These are phyloP conservation scores for Rousettus leschenaultii DNA, from an alignment of 2,113 vertebrate genomes.

Conservation along the genomic window DNA sequence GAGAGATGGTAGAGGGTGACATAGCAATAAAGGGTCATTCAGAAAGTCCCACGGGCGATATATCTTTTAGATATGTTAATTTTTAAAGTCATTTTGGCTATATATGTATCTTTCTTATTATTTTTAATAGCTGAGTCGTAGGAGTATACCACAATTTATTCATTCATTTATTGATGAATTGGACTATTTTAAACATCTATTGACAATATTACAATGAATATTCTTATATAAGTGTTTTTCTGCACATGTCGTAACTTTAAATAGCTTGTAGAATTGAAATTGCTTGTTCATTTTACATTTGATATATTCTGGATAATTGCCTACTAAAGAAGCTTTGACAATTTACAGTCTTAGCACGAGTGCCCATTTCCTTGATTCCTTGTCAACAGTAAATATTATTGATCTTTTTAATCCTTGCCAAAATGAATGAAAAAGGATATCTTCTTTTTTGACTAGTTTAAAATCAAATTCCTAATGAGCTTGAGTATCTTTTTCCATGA, in stretches of 20 bases:
- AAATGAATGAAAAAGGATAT: neutral
- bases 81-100: too few species aligned
- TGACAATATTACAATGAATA: neutral
- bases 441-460: neutral
- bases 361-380: neutral
- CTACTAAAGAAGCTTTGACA: neutral
- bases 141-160: neutral
- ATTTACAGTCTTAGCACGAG: neutral
- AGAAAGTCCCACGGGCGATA: neutral
- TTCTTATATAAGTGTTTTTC: neutral
- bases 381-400: neutral
- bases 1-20: neutral
- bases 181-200: neutral
- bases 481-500: neutral
- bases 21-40: neutral
- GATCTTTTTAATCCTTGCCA: neutral
- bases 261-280: neutral
- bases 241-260: neutral
- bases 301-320: neutral
- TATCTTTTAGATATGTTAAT: neutral
- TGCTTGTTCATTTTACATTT: neutral
- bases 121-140: neutral
- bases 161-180: neutral
- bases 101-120: neutral
- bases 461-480: neutral